These are phyloP conservation scores for Eubasilissa splendida DNA, from an alignment of 2,888 invertebrate species.

Conservation along the genomic window DNA sequence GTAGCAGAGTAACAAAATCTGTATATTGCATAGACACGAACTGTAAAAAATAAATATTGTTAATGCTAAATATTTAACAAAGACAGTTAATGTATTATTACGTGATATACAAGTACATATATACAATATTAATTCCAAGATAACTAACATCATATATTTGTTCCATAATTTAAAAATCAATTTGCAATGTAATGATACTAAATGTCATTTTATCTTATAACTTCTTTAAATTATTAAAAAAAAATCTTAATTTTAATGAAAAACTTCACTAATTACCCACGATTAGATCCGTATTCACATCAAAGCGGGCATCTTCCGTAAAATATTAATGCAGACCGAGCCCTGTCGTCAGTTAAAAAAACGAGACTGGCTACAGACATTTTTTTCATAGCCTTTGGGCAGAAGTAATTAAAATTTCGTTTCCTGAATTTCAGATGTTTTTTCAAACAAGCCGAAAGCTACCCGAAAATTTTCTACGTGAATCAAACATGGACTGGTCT, in stretches of 20 bases:
- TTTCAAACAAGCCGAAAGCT: conserved; percentile 33
- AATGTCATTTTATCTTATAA: too few relatives aligned
- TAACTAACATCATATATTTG: too few relatives aligned
- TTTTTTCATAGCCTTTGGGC: conserved; percentile 52
- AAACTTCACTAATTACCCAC: conserved; percentile 37
- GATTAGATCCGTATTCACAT: conserved; percentile 37
- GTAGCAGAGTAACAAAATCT: too few relatives aligned
- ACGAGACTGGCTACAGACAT: conserved; percentile 38
- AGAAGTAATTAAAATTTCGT: conserved; percentile 57
- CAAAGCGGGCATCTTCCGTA: conserved; percentile 40
- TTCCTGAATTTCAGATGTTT: conserved; percentile 48
- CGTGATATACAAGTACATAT: too few relatives aligned
- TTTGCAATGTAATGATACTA: too few relatives aligned
- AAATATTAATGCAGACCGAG: conserved; percentile 25
- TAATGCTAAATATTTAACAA: too few relatives aligned
- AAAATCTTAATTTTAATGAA: conserved; percentile 22
- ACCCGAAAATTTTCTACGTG: conserved; percentile 1
- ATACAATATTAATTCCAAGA: too few relatives aligned
- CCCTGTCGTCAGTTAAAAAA: conserved; percentile 34
- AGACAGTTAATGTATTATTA: too few relatives aligned
- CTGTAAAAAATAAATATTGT: too few relatives aligned
- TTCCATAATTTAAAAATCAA: too few relatives aligned
- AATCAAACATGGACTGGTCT: conserved; percentile 7
- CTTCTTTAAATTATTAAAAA: too few relatives aligned
- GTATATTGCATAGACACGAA: too few relatives aligned